These are phyloP conservation scores for Alviniconcha marisindica DNA, from an alignment of 1,140 invertebrate species.

Conservation along the genomic window DNA sequence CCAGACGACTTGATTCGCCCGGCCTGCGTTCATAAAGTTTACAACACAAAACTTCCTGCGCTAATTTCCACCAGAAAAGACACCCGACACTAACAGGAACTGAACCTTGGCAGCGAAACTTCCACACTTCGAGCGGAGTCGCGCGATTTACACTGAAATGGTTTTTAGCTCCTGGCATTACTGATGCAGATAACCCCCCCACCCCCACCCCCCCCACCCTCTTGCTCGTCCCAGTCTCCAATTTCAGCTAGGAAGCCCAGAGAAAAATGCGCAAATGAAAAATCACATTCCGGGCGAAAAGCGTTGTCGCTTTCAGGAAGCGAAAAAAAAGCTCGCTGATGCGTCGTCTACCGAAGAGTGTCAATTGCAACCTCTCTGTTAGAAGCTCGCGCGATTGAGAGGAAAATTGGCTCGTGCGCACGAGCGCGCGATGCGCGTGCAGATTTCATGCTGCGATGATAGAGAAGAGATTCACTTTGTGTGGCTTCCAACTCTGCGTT, in stretches of 20 bases:
- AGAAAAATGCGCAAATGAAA: slow-evolving; percentile 20
- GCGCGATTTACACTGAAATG: background rate
- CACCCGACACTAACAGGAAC: background rate
- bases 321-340: slow-evolving; percentile 7
- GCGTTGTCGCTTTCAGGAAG: slow-evolving; percentile 21
- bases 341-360: slow-evolving; percentile 15
- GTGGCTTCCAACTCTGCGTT: background rate
- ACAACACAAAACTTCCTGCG: too few species aligned
- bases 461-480: slow-evolving; percentile 3
- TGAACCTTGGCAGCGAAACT: background rate
- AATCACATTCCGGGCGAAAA: slow-evolving; percentile 26
- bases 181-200: background rate
- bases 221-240: slow-evolving; percentile 8
- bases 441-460: slow-evolving; percentile 24
- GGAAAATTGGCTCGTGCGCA: slow-evolving; percentile 33
- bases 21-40: too few species aligned
- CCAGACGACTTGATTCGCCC: too few species aligned
- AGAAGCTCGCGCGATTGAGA: background rate
- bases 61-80: background rate
- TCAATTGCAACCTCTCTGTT: slow-evolving; percentile 23
- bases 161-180: background rate
- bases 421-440: background rate
- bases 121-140: background rate
- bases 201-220: background rate
- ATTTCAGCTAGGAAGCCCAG: slow-evolving; percentile 1